Evolutionary conservation across 2,888 invertebrate species (phyloP), one percentile per base, ranked within the genome.

Genomic region (Oegoconia quadripuncta): DNA sequence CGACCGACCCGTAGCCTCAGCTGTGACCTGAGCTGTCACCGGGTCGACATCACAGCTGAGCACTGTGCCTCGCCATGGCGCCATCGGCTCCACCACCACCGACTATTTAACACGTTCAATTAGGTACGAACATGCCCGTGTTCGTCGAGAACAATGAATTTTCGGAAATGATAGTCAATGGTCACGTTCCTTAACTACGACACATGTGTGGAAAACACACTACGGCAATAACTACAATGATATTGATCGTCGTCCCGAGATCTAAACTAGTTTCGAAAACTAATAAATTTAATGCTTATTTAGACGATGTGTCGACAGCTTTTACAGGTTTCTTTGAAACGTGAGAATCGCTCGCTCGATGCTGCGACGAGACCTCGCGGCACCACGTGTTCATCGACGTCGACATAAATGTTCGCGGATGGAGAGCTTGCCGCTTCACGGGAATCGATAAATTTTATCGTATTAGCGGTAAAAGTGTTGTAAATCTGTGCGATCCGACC

Each of bases 381-480:
- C n/a, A n/a, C n/a, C 16, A 9, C 14, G 7, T 11, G 16, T 32
- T 7, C 20, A n/a, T 13, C 5, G n/a, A 1, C 7, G 16, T n/a
- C n/a, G n/a, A n/a, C n/a, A n/a, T n/a, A 8, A 16, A 9, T 29
- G 8, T n/a, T 8, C 15, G 9, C 3, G 15, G 8, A 14, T 14
- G 13, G 8, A 3, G 3, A n/a, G 17, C 18, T 16, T 5, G 11
- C 15, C 7, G 18, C 16, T 6, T 11, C 15, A 18, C 18, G 11
- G 5, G 30, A 11, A 43, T 13, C 9, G 30, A 75, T 76, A 66
- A 72, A 74, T 74, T 59, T 58, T 66, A 67, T 66, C 63, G 56
- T 53, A 64, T 75, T 71, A 72, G 63, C 56, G 44, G 58, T 64
- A 63, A 58, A 48, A 50, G 52, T 51, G 63, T 41, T 52, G 64